Base-by-base conservation (phyloP, 2,797 vertebrate genomes). In the Crenuchus spilurus region DNA sequence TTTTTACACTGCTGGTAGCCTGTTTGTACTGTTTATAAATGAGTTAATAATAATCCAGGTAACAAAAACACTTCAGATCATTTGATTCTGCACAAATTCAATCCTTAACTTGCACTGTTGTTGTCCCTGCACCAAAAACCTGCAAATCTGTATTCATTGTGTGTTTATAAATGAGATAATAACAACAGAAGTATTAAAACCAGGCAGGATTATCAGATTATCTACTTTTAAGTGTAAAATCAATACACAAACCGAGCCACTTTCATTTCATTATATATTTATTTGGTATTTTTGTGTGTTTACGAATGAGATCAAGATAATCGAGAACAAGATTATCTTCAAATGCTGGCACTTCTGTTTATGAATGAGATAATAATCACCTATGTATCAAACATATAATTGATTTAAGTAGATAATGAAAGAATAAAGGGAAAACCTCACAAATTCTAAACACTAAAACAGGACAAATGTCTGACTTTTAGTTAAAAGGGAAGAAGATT, bases 401-500 rank as follows among this genome's bases (percentile, higher is more conserved):
- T 49, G 9, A 0, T 44, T 44, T 18, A 44, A 44, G 6, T n/a
- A 9, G 6, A 49, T 10, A 49, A 49, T 10, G 0, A 22, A 22
- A 10, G 2, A 18, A 22, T 22, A 9, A 1, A 49, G 9, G 20
- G 2, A 3, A 3, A 49, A n/a, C n/a, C 46, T 8, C 20, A 22
- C 1, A 54, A 26, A 28, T 28, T 26, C 1, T 4, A 0, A 33
- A 33, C 6, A 30, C 2, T 7, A 51, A 22, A 26, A 5, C 10
- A 13, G 35, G 35, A 37, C 11, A 74, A 58, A 52, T 63, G 28
- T 71, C 14, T 39, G 13, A 6, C 24, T 16, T 26, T 63, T 44
- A 1, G 22, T 39, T 30, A 0, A 8, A 28, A 62, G 14, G 14
- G 14, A 5, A 44, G 30, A 18, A 62, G 30, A 44, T 46, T 8